These are phyloP conservation scores for Drosophila rellima DNA, from an alignment of 2,888 invertebrate species.

Conservation along the genomic window DNA sequence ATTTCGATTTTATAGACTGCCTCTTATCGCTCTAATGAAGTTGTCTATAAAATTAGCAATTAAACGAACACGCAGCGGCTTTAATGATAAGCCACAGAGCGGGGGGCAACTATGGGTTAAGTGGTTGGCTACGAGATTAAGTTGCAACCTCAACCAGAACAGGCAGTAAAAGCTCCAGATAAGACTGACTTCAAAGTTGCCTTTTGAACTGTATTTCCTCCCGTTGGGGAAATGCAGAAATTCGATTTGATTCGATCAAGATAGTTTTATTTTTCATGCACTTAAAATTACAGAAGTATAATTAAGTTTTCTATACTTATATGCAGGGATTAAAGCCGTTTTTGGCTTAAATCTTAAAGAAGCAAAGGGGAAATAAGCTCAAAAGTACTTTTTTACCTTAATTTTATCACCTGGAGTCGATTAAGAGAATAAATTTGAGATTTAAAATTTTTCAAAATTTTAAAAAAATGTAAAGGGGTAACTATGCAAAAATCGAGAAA, in stretches of 20 bases:
- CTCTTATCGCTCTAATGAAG: constrained; percentile 75
- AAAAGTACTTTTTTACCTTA: too few relatives aligned
- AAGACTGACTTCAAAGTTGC: constrained; percentile 6
- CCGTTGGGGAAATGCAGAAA: not conserved
- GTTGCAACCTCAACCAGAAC: constrained; percentile 21
- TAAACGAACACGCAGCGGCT: constrained; percentile 66
- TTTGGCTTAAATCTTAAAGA: too few relatives aligned
- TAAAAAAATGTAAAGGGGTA: too few relatives aligned
- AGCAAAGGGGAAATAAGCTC: too few relatives aligned
- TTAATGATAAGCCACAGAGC: constrained; percentile 43
- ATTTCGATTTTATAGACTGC: constrained; percentile 60
- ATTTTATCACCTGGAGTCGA: too few relatives aligned
- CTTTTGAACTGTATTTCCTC: constrained; percentile 3
- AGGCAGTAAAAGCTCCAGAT: constrained; percentile 23
- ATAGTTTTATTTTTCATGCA: not conserved
- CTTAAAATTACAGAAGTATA: not conserved
- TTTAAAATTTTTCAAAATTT: too few relatives aligned
- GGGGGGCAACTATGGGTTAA: constrained; percentile 44
- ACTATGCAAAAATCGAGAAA: too few relatives aligned
- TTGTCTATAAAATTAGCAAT: constrained; percentile 76
- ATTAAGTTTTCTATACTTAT: not conserved
- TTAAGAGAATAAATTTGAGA: too few relatives aligned
- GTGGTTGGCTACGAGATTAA: constrained; percentile 33
- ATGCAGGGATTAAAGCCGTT: too few relatives aligned
- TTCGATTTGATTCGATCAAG: not conserved